Evolutionary conservation across 2,113 vertebrate genomes (phyloP), one percentile per base, ranked within the genome.

Genomic region (Psilopsiagon aymara): DNA sequence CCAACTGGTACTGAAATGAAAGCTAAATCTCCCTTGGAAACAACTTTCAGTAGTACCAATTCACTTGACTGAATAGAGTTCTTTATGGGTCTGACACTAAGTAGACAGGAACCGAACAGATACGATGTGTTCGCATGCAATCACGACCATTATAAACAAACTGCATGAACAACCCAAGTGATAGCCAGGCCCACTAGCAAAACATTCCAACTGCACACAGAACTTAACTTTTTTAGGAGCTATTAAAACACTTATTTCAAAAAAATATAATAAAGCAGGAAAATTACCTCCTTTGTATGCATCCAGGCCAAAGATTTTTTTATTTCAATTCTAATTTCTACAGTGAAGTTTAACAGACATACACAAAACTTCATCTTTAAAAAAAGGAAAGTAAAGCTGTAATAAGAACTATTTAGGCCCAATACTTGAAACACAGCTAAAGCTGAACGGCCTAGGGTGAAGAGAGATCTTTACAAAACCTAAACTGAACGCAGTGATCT

Each of bases 1-100:
- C 66, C 63, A 71, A 75, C 62, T 63, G 49, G 25, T 81, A 78
- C 46, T 68, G 82, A 94, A 97, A 97, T 19, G 84, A 86, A 79
- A 52, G 62, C 90, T 41, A 82, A 82, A 75, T 55, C 69, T 55
- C 64, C 33, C 20, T 8, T 37, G 63, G 51, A 90, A 93, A 89
- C 9, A 44, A 87, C 77, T 77, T 93, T 73, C 62, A 55, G 14
- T 41, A 47, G n/a, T n/a, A 96, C 75, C 64, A 90, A 93, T 77
- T 92, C 41, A 81, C 49, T 76, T 93, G 71, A 86, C 64, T 43
- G 77, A 55, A 47, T 53, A 71, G 66, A 95, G 88, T 89, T 86
- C 64, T 88, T 85, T 86, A 70, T 35, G 66, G 21, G 53, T 90
- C 46, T 17, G 21, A 69, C 49, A 94, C 14, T 16, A 86, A 87